phyloP scores from a whole-genome alignment of 2,113 vertebrate species.

The Alligator mississippiensis region DNA sequence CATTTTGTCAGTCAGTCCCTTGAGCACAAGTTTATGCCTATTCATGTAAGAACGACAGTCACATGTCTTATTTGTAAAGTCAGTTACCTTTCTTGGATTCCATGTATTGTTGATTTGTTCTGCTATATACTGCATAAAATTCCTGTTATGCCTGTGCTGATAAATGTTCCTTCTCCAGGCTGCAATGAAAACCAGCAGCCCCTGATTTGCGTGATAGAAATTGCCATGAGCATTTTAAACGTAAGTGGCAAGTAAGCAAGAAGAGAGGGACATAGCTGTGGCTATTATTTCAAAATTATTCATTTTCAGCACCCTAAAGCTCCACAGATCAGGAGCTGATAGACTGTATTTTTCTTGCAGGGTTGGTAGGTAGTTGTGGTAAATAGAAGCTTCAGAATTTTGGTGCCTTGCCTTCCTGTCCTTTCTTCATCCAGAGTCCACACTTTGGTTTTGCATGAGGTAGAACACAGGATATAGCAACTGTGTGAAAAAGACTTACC shows the following conservation, averaged over 20 bases:
- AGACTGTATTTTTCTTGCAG: fast-evolving
- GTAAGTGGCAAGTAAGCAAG: not conserved
- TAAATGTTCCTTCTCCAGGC: not conserved
- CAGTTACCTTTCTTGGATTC: conserved; percentile 9
- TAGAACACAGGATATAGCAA: conserved; percentile 41
- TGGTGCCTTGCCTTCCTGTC: not conserved
- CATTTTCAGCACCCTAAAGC: not conserved
- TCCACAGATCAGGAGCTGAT: not conserved
- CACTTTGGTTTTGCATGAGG: conserved; percentile 45
- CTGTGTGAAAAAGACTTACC: too few relatives aligned
- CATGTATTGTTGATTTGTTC: not conserved
- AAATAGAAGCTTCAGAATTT: not conserved
- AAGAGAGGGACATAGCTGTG: not conserved
- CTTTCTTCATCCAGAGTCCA: conserved; percentile 16
- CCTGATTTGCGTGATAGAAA: not conserved
- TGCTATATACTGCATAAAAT: not conserved
- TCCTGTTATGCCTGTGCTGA: not conserved
- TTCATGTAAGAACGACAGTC: not conserved
- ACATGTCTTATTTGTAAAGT: not conserved
- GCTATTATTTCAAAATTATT: not conserved
- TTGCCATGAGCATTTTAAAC: not conserved
- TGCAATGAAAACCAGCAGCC: not conserved
- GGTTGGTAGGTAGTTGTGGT: not conserved
- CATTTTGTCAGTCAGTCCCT: not conserved
- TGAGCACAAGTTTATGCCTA: not conserved